A percentile compares a stretch with the other conserved stretches of the same genome.
Conservation (phyloP, 1,140 invertebrate species). For the Hestina assimilis region DNA sequence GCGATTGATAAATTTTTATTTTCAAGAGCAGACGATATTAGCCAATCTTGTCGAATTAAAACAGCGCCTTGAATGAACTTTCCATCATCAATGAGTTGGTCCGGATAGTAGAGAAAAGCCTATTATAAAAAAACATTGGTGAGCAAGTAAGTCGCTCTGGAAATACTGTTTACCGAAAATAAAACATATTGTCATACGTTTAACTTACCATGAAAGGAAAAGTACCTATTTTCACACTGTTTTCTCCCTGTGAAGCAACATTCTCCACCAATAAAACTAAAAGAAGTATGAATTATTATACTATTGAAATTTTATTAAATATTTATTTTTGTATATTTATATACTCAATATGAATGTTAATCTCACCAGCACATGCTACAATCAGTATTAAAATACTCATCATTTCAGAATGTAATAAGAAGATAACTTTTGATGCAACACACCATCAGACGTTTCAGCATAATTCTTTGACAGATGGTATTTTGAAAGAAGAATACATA, state of each 20-base stretch:
- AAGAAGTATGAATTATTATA: not conserved
- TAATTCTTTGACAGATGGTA: conserved; percentile 43
- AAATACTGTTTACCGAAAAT: not conserved
- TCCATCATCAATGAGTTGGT: conserved; percentile 43
- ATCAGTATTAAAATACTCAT: conserved; percentile 44
- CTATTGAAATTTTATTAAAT: not conserved
- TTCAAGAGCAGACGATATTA: conserved; percentile 51
- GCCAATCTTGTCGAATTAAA: conserved; percentile 50
- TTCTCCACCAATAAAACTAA: conserved; percentile 13
- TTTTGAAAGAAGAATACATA: conserved; percentile 64
- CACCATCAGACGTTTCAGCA: conserved; percentile 36
- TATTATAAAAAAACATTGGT: not conserved
- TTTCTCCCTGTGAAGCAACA: conserved; percentile 39
- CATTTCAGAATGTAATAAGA: conserved; percentile 27
- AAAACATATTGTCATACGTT: not conserved
- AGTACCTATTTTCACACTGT: conserved; percentile 47
- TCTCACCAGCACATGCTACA: conserved; percentile 45
- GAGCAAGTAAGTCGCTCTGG: too few species aligned
- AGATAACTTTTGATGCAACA: not conserved
- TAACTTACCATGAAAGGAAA: conserved; percentile 58
- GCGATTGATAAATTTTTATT: conserved; percentile 29
- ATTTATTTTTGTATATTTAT: not conserved
- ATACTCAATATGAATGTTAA: not conserved
- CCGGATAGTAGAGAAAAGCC: conserved; percentile 61
- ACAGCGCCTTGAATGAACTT: conserved; percentile 50